These are phyloP conservation scores for Pharmacophagus antenor DNA, from an alignment of 2,888 invertebrate species.

Conservation along the genomic window DNA sequence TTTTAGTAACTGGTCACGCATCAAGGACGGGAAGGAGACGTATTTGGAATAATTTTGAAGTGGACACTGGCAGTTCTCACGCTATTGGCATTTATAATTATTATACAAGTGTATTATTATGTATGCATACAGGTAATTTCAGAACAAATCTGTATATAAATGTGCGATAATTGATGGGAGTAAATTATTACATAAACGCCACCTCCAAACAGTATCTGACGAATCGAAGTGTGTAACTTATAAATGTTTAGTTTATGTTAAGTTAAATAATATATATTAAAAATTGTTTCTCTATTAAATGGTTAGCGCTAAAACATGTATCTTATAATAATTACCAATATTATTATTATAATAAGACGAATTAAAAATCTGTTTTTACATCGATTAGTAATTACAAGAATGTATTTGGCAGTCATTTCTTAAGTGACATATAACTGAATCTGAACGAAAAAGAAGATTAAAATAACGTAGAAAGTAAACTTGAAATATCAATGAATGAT, in stretches of 20 bases:
- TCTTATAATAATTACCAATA: no score
- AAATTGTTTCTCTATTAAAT: no score
- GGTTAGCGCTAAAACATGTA: no score
- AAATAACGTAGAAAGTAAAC: no score
- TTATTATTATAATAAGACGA: no score
- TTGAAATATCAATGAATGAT: no score
- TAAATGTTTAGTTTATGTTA: neutral
- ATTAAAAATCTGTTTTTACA: no score
- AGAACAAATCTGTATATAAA: conserved; percentile 29
- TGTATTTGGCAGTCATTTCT: no score
- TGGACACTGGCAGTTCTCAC: conserved; percentile 69
- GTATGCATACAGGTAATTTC: conserved; percentile 24
- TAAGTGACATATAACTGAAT: no score
- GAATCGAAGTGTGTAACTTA: conserved; percentile 2
- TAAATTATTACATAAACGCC: conserved; percentile 5
- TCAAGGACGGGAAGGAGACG: conserved; percentile 74
- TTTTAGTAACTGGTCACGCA: conserved; percentile 68
- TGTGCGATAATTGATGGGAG: conserved; percentile 25
- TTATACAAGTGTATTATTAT: conserved; percentile 34
- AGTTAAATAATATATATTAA: neutral
- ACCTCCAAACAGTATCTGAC: conserved; percentile 3
- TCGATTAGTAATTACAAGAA: no score
- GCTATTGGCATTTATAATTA: conserved; percentile 62
- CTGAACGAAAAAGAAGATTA: no score
- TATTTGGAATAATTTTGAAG: conserved; percentile 72